Base-by-base conservation (phyloP, 2,888 invertebrate genomes). In the Heliconius ismenius region DNA sequence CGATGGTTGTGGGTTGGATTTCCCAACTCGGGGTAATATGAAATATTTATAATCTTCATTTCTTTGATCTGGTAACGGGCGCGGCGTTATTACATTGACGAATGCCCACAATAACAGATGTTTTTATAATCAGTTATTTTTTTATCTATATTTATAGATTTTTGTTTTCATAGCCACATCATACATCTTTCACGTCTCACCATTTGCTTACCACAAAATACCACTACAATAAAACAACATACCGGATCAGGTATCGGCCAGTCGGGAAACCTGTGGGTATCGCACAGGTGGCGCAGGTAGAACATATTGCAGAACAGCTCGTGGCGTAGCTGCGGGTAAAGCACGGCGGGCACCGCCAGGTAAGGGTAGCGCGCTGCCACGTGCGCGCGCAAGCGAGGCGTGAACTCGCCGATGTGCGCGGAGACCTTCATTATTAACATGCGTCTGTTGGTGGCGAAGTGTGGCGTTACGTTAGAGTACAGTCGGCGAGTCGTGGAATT, bases 271-370 rank as follows among this genome's bases (percentile, higher is more conserved):
- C 96, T 95, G 60, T 92, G 93, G 10, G 96, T 97, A 92, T 99
- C 98, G 92, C 99, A 99, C 82, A 99, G 95, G 93, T 99, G 99
- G 4, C 99, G 95, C 87, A 99, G 94, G 92, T 99, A 99, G 95
- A 99, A 99, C 90, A 98, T 98, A 92, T 98, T 98, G 94, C 99
- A 99, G 95, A 99, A 99, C 75, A 99, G 95, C 95, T 99, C 99
- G 84, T 97, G 96, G 86, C 98, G 98, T 83, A 99, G 95, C 91
- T 99, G 99, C 43, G 98, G 98, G 95, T 98, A 99, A 85, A 97
- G 95, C 77, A 99, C 96, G 65, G 97, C 97, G 6, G 99, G 99
- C 83, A 99, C 98, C 64, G 99, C 98, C 84, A 99, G 97, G 92
- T 99, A 99, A 73, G 98, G 98, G 94, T 99, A 99, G 81, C 98